Conservation (phyloP, 2,113 vertebrate species). For the Uria aalge region DNA sequence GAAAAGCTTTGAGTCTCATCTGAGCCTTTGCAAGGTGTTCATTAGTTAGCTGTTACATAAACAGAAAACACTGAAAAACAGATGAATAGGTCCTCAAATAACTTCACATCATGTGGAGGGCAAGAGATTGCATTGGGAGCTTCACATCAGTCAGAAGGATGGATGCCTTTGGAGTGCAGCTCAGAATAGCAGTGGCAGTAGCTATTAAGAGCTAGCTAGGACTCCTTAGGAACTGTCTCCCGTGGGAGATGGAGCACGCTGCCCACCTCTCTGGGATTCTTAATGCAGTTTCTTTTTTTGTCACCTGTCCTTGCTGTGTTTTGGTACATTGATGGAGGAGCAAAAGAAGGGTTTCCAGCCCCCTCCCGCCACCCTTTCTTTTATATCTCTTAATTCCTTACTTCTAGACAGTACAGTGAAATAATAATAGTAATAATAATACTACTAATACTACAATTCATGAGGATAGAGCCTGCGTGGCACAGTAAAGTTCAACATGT, state of each 20-base stretch:
- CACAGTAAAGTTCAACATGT: not conserved
- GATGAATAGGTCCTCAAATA: not conserved
- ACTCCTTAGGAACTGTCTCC: not conserved
- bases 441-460: no score
- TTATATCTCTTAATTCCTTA: not conserved
- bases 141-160: not conserved
- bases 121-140: not conserved
- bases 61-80: not conserved
- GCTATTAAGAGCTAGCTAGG: not conserved
- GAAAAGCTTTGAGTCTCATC: not conserved
- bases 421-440: not conserved
- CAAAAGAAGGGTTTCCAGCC: not conserved
- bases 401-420: not conserved
- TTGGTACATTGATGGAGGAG: not conserved
- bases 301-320: not conserved
- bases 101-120: not conserved
- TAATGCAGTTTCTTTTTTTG: not conserved
- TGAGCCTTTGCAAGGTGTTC: not conserved
- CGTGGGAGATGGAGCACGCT: accelerated
- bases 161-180: not conserved
- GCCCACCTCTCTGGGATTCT: not conserved
- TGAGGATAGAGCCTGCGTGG: not conserved
- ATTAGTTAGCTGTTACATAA: not conserved
- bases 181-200: not conserved
- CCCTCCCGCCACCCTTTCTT: not conserved